A percentile compares a stretch with the other conserved stretches of the same genome.
phyloP scores from a whole-genome alignment of 1,140 invertebrate species.

The Paraescarpia echinospica region DNA sequence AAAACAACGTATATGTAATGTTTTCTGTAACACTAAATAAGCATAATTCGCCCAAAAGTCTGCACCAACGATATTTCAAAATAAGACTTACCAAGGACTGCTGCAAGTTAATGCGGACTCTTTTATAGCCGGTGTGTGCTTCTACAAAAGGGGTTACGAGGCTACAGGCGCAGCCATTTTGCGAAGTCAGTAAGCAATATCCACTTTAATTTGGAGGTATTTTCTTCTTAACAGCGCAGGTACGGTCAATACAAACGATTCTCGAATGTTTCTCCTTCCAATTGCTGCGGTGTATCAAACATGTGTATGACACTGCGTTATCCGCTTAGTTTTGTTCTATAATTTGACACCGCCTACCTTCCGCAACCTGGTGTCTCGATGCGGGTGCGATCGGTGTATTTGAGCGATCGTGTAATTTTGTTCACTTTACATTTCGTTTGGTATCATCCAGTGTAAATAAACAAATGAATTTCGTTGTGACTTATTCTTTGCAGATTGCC shows the following conservation, averaged over 20 bases:
- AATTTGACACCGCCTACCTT: not conserved
- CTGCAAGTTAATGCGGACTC: not conserved
- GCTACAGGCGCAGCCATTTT: conserved; percentile 3
- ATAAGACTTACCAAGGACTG: not conserved
- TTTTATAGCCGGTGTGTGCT: not conserved
- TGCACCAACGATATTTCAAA: not conserved
- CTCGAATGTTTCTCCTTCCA: not conserved
- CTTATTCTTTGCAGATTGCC: not conserved
- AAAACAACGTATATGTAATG: not conserved
- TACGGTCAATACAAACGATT: not conserved
- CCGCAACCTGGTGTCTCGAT: not conserved
- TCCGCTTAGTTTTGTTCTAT: not conserved
- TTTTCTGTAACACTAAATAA: not conserved
- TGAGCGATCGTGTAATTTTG: not conserved
- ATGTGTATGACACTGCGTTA: not conserved
- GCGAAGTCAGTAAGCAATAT: not conserved
- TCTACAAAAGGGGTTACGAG: not conserved
- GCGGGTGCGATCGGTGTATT: not conserved
- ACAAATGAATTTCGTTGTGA: not conserved
- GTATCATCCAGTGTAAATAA: not conserved
- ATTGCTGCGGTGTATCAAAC: not conserved
- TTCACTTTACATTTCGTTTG: not conserved
- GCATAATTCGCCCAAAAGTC: not conserved
- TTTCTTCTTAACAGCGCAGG: not conserved
- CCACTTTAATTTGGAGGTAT: not conserved